Evolutionary conservation across 1,140 invertebrate genomes (phyloP).

Genomic region (Nebria ingens): DNA sequence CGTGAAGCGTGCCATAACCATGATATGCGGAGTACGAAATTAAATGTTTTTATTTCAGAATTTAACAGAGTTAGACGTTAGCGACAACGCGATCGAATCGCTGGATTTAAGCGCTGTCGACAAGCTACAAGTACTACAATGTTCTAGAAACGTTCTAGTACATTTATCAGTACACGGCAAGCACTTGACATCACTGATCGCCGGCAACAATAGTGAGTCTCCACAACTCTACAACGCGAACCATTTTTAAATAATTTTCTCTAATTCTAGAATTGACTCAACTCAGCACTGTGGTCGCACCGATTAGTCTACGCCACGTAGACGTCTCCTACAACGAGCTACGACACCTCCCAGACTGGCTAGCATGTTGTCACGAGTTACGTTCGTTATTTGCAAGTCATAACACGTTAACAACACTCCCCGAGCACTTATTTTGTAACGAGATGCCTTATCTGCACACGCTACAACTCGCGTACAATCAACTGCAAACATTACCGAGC

Average conservation of each 20-base stretch:
- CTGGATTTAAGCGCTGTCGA: constrained; percentile 60
- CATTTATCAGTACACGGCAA: constrained; percentile 58
- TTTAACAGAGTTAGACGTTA: constrained; percentile 63
- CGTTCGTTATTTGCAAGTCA: constrained; percentile 62
- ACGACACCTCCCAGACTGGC: constrained; percentile 64
- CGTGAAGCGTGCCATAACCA: too few species aligned
- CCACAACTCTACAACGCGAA: neutral
- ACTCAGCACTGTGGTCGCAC: constrained; percentile 50
- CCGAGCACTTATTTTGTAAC: constrained; percentile 60
- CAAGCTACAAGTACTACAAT: constrained; percentile 57
- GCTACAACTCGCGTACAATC: constrained; percentile 65
- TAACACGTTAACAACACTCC: constrained; percentile 56
- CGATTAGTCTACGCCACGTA: constrained; percentile 56
- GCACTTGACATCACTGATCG: constrained; percentile 54
- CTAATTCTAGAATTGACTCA: constrained; percentile 51
- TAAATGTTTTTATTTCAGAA: constrained; percentile 38
- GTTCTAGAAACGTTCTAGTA: constrained; percentile 56
- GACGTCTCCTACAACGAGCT: constrained; percentile 70
- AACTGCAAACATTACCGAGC: constrained; percentile 55
- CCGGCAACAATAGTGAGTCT: constrained; percentile 62
- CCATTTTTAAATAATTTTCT: constrained; percentile 9
- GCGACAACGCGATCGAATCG: constrained; percentile 65
- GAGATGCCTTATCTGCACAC: constrained; percentile 57
- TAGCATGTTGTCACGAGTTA: constrained; percentile 60
- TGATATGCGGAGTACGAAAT: too few species aligned